phyloP scores from a whole-genome alignment of 2,113 vertebrate species.

The Xerus inauris region DNA sequence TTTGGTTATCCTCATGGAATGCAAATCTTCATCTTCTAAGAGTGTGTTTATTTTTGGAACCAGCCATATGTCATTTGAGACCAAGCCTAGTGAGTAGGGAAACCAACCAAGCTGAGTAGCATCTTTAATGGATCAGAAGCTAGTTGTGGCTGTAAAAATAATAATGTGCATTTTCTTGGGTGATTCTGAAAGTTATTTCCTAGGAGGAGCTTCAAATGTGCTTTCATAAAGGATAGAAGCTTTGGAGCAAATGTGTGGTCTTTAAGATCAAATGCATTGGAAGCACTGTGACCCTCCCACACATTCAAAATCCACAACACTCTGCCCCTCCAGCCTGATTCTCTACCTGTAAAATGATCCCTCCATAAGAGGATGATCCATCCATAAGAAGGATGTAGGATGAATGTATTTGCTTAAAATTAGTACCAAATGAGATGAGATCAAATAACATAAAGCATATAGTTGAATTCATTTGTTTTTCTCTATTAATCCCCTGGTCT shows the following conservation, averaged over 20 bases:
- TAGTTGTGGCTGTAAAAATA: not conserved
- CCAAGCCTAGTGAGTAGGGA: not conserved
- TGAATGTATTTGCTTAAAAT: not conserved
- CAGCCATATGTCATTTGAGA: not conserved
- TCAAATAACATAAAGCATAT: not conserved
- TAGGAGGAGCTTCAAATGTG: not conserved
- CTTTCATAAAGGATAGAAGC: not conserved
- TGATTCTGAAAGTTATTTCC: conserved; percentile 30
- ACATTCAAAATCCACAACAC: not conserved
- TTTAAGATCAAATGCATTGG: not conserved
- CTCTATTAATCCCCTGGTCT: not conserved
- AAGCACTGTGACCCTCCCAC: not conserved
- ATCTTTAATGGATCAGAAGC: conserved; percentile 3
- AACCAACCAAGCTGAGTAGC: not conserved
- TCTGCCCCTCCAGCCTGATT: not conserved
- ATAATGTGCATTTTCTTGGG: not conserved
- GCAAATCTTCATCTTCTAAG: not conserved
- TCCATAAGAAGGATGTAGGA: not conserved
- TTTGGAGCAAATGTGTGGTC: not conserved
- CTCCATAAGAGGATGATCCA: not conserved
- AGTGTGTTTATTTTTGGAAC: not conserved
- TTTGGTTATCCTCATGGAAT: not conserved
- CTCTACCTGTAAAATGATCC: not conserved
- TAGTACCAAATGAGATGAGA: not conserved
- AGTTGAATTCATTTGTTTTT: not conserved